Evolutionary conservation across 2,113 vertebrate genomes (phyloP).

Genomic region (Muntiacus muntjak): DNA sequence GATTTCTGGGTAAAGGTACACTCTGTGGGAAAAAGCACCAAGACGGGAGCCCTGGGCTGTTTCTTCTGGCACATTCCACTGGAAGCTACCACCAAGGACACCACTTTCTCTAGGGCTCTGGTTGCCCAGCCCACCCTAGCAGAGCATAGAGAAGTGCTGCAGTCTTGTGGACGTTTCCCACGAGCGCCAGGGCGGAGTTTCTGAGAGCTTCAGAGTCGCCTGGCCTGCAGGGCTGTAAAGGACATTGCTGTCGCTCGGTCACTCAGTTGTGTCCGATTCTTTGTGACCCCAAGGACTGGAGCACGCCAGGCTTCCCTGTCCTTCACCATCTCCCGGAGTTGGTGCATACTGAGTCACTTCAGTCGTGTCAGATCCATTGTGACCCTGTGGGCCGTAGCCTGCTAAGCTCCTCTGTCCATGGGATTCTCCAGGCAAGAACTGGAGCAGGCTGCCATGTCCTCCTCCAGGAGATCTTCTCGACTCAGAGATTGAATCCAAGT

Average conservation of each 20-base stretch:
- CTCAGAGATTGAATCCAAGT: not conserved
- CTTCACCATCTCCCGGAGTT: no score
- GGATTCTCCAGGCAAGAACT: not conserved
- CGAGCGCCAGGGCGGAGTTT: fast-evolving
- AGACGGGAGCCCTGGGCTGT: not conserved
- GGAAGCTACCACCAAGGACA: not conserved
- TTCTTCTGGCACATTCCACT: not conserved
- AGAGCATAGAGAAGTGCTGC: not conserved
- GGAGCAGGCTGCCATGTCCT: not conserved
- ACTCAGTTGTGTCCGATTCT: no score
- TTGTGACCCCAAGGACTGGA: no score
- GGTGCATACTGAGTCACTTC: not conserved
- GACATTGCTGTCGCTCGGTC: no score
- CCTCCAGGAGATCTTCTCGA: not conserved
- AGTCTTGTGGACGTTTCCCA: not conserved
- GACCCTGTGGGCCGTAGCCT: not conserved
- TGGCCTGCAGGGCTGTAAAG: not conserved
- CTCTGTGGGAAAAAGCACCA: not conserved
- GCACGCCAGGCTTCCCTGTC: no score
- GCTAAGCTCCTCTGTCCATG: not conserved
- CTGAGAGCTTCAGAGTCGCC: not conserved
- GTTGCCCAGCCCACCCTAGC: not conserved
- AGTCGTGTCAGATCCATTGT: not conserved
- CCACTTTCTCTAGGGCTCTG: not conserved
- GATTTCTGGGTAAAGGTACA: not conserved